Evolutionary conservation across 2,113 vertebrate genomes (phyloP), one percentile per base, ranked within the genome.

Genomic region (Heterotis niloticus): DNA sequence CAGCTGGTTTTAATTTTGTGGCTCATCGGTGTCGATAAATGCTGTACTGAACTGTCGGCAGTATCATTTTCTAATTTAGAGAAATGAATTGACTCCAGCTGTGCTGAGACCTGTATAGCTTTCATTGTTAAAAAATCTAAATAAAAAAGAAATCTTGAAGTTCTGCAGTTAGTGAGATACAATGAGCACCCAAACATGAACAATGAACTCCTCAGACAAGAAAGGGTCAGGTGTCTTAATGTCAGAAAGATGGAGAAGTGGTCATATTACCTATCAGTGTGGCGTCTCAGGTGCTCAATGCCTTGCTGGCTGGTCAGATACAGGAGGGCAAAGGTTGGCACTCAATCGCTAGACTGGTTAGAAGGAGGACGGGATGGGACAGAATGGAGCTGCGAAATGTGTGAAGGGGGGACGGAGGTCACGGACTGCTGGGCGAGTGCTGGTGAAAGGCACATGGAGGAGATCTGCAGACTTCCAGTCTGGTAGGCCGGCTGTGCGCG

Each of bases 401-500:
- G 44, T n/a, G 18, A 44, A 51, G 18, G 51, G 70, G 44, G 14
- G 70, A 54, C 0, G 70, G 70, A 56, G 51, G 44, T 72, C 44
- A 23, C 9, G 14, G 64, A 34, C 64, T 26, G 9, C 12, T 11
- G 24, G 76, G 64, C 28, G 34, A 62, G 17, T 2, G 34, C 60
- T 76, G 84, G 79, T 71, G 78, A 75, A 83, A 80, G 74, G 79
- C 62, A n/a, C 82, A 68, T 7, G 82, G 82, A 77, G 80, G 78
- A 82, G 81, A 79, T 77, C 76, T 64, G 80, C 79, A 83, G 82
- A 82, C 80, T 73, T 79, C 69, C 77, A 76, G 84, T 83, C 79
- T 82, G 81, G 72, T 82, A 78, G 78, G 77, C 80, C 64, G 80
- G 78, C 81, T 84, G 77, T 70, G 80, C 79, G 44, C 79, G 24